Evolutionary conservation across 2,888 invertebrate species (phyloP).

Genomic region (Drosophila kambysellisi): DNA sequence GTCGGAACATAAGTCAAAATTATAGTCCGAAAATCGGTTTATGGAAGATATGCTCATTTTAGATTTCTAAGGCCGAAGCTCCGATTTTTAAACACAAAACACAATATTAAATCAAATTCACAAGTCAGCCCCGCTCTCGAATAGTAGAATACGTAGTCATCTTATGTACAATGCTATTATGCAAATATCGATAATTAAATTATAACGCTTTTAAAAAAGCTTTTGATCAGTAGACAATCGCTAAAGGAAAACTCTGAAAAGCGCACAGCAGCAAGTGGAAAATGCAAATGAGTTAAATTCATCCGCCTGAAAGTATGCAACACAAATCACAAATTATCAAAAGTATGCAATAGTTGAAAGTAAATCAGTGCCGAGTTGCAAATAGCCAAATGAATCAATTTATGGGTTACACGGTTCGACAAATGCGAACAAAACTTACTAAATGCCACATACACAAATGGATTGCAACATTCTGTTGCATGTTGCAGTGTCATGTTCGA

Average conservation of each 20-base stretch:
- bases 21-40: no score
- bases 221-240: neutral
- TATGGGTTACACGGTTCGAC: neutral
- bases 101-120: neutral
- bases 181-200: neutral
- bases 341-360: slow-evolving; percentile 18
- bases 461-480: slow-evolving; percentile 18
- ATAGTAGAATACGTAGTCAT: neutral
- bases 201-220: neutral
- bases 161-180: neutral
- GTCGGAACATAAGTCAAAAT: no score
- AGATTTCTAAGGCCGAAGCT: no score
- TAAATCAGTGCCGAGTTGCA: neutral
- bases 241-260: slow-evolving; percentile 1
- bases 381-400: neutral
- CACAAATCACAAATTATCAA: neutral
- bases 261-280: neutral
- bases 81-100: no score
- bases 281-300: neutral
- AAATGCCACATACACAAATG: slow-evolving; percentile 2
- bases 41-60: no score
- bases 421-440: neutral
- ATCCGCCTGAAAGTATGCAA: slow-evolving; percentile 35
- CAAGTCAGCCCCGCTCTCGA: neutral
- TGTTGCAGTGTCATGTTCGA: slow-evolving; percentile 28